phyloP scores from a whole-genome alignment of 2,888 invertebrate genomes.

The Eupeodes latifasciatus region DNA sequence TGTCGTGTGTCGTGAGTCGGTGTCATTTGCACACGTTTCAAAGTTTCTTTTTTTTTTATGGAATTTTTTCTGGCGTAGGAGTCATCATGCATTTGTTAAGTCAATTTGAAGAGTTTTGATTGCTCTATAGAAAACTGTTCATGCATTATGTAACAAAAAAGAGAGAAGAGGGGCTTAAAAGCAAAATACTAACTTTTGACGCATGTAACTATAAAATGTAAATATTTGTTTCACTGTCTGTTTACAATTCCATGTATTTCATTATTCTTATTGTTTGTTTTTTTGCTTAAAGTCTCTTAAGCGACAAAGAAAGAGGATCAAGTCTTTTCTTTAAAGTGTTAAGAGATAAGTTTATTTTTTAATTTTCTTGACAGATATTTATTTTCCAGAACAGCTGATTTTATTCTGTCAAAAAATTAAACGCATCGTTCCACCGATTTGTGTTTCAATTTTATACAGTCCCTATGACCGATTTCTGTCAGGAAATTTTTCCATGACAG shows the following conservation, averaged over 20 bases:
- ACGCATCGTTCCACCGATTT: no score
- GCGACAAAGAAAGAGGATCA: background rate
- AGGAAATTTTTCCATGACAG: no score
- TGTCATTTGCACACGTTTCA: constrained; percentile 36
- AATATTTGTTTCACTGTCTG: background rate
- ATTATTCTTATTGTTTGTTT: background rate
- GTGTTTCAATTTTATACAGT: no score
- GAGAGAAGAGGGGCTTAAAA: background rate
- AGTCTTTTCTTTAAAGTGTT: background rate
- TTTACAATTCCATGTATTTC: background rate
- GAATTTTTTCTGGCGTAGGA: background rate
- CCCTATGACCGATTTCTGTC: no score
- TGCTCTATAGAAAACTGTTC: constrained; percentile 12
- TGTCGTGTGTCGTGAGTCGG: background rate
- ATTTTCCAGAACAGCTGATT: no score
- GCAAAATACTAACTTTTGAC: background rate
- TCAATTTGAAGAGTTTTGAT: constrained; percentile 29
- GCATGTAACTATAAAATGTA: constrained; percentile 1
- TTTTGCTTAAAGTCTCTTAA: background rate
- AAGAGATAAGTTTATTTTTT: no score
- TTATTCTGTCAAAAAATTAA: no score
- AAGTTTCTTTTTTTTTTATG: constrained; percentile 2
- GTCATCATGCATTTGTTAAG: constrained; percentile 24
- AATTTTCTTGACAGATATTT: no score
- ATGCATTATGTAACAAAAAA: background rate